Evolutionary conservation across 1,140 invertebrate species (phyloP).

Genomic region (Zaprionus ornatus): DNA sequence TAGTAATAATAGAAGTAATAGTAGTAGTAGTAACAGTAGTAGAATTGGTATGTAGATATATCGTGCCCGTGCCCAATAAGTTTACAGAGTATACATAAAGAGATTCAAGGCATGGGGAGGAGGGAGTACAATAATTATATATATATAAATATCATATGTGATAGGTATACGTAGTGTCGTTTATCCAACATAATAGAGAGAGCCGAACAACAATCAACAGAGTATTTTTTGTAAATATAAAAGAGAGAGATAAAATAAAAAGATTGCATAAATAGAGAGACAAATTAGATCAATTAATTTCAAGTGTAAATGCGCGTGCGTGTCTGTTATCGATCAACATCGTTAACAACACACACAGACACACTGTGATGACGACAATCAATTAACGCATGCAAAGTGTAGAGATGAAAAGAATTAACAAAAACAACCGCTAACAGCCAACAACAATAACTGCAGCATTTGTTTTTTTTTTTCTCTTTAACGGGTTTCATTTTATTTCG

Average conservation of each 20-base stretch:
- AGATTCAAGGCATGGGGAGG: slow-evolving; percentile 1
- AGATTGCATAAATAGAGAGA: slow-evolving; percentile 10
- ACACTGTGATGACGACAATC: slow-evolving; percentile 16
- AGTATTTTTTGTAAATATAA: slow-evolving; percentile 34
- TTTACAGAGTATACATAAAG: slow-evolving; percentile 10
- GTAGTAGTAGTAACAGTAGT: background rate
- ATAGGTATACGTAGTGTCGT: background rate
- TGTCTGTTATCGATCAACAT: slow-evolving; percentile 16
- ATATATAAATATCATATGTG: slow-evolving; percentile 12
- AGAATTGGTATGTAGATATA: slow-evolving; percentile 4
- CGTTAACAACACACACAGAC: background rate
- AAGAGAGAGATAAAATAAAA: slow-evolving; percentile 35
- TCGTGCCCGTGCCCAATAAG: slow-evolving; percentile 21
- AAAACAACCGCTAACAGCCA: slow-evolving; percentile 43
- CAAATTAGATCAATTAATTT: slow-evolving; percentile 5
- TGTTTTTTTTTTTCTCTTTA: slow-evolving; percentile 19
- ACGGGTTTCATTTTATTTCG: background rate
- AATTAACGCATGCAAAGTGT: slow-evolving; percentile 42
- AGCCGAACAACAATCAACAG: slow-evolving; percentile 57
- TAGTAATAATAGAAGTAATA: slow-evolving; percentile 1
- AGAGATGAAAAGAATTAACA: slow-evolving; percentile 15
- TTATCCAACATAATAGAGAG: slow-evolving; percentile 30
- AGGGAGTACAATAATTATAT: slow-evolving; percentile 11
- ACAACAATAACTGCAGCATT: slow-evolving; percentile 36
- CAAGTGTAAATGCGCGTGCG: slow-evolving; percentile 11